A percentile compares a stretch with the other conserved stretches of the same genome.
Evolutionary conservation across 2,888 invertebrate genomes (phyloP).

Genomic region (Heteropelma amictum): DNA sequence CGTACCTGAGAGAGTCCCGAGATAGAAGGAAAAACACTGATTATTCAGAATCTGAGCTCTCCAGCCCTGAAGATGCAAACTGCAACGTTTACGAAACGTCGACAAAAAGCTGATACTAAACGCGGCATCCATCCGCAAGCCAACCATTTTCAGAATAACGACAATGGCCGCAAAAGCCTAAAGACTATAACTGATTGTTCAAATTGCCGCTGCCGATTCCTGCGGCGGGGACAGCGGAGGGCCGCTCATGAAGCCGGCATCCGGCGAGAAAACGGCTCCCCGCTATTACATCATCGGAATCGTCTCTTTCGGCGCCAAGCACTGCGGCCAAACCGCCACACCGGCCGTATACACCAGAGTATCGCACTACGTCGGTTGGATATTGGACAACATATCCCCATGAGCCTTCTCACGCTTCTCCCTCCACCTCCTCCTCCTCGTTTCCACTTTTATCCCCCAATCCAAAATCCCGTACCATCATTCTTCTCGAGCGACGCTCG

Average conservation of each 20-base stretch:
- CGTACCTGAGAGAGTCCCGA: neutral
- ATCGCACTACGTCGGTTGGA: constrained; percentile 83
- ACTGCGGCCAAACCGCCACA: constrained; percentile 81
- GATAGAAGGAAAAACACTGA: neutral
- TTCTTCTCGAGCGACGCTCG: too few relatives aligned
- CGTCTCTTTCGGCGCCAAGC: constrained; percentile 82
- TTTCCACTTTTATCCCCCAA: neutral
- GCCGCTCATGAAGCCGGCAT: constrained; percentile 78
- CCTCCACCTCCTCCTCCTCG: neutral
- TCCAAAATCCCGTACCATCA: neutral
- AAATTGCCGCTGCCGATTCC: constrained; percentile 81
- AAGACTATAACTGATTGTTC: too few relatives aligned
- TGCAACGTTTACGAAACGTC: too few relatives aligned
- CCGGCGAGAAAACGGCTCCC: constrained; percentile 79
- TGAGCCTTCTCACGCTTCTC: constrained; percentile 54
- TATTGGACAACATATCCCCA: constrained; percentile 79
- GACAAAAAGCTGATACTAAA: too few relatives aligned
- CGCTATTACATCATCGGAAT: constrained; percentile 81
- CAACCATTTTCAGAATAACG: too few relatives aligned
- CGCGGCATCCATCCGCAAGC: too few relatives aligned
- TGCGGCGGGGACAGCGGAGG: constrained; percentile 84
- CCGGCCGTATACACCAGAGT: constrained; percentile 87
- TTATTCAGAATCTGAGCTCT: too few relatives aligned
- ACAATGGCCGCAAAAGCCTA: too few relatives aligned
- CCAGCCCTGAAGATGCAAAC: too few relatives aligned